Conservation (phyloP, 2,113 vertebrate species). For the Sturnira hondurensis region DNA sequence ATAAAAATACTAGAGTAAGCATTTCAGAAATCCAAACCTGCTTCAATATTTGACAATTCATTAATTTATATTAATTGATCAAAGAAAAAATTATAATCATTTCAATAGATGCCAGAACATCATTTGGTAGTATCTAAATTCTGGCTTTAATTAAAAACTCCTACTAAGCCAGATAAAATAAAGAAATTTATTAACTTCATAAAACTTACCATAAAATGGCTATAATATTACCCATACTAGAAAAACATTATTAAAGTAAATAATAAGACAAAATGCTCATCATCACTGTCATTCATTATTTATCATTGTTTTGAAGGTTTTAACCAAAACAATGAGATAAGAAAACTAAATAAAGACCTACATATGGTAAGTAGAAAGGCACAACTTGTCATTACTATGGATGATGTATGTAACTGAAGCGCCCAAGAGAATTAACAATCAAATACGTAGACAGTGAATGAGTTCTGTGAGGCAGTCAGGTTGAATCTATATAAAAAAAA, state of each 20-base stretch:
- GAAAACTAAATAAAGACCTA: background rate
- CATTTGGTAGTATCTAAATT: conserved; percentile 18
- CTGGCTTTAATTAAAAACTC: background rate
- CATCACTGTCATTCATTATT: background rate
- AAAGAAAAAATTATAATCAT: background rate
- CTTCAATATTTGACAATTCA: background rate
- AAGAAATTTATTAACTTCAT: background rate
- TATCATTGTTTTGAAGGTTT: conserved; percentile 4
- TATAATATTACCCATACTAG: background rate
- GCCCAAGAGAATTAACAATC: background rate
- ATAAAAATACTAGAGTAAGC: background rate
- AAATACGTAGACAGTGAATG: background rate
- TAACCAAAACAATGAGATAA: background rate
- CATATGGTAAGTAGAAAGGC: background rate
- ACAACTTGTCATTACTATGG: background rate
- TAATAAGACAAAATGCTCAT: background rate
- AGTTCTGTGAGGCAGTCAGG: background rate
- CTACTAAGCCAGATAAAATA: background rate
- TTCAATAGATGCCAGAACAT: background rate
- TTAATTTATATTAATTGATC: background rate
- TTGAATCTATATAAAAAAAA: background rate
- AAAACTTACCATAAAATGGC: background rate
- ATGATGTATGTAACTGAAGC: background rate
- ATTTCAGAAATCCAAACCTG: background rate
- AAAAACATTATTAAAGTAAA: background rate